phyloP scores from a whole-genome alignment of 2,113 vertebrate genomes.

The Chloropsis hardwickii region DNA sequence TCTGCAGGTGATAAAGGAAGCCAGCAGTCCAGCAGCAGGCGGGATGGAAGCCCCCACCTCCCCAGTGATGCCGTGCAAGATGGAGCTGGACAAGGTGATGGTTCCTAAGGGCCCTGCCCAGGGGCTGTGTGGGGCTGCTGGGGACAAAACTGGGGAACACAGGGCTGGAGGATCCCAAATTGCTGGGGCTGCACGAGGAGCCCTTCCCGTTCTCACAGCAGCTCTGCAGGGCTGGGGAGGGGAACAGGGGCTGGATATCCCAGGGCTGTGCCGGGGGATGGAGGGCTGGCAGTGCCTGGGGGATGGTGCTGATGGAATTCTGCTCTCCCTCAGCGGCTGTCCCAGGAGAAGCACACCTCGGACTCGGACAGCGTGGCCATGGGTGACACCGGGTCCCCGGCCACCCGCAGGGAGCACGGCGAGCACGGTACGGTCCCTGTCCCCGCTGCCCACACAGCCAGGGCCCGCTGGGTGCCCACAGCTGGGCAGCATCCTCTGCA shows the following conservation, averaged over 20 bases:
- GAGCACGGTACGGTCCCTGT: constrained; percentile 79
- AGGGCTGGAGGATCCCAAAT: fast-evolving
- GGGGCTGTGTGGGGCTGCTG: neutral
- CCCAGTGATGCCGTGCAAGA: constrained; percentile 84
- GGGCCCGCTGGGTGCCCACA: neutral
- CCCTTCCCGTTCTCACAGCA: neutral
- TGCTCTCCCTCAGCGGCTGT: constrained; percentile 77
- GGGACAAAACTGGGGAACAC: fast-evolving
- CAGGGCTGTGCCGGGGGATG: neutral
- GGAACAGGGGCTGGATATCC: neutral
- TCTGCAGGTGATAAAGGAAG: constrained; percentile 88
- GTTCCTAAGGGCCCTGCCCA: neutral
- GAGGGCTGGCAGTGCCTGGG: neutral
- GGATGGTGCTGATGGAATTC: neutral
- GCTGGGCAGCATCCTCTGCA: neutral
- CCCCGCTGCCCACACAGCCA: fast-evolving
- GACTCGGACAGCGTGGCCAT: constrained; percentile 85
- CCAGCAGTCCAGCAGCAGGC: constrained; percentile 71
- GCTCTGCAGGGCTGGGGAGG: neutral
- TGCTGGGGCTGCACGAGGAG: neutral
- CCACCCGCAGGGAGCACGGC: constrained; percentile 66
- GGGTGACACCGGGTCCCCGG: constrained; percentile 69
- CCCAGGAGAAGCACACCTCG: constrained; percentile 87
- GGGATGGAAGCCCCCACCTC: constrained; percentile 79
- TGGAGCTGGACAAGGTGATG: constrained; percentile 90